A percentile compares a stretch with the other conserved stretches of the same genome.
Conservation (phyloP, 2,113 vertebrate genomes). For the Carassius auratus region DNA sequence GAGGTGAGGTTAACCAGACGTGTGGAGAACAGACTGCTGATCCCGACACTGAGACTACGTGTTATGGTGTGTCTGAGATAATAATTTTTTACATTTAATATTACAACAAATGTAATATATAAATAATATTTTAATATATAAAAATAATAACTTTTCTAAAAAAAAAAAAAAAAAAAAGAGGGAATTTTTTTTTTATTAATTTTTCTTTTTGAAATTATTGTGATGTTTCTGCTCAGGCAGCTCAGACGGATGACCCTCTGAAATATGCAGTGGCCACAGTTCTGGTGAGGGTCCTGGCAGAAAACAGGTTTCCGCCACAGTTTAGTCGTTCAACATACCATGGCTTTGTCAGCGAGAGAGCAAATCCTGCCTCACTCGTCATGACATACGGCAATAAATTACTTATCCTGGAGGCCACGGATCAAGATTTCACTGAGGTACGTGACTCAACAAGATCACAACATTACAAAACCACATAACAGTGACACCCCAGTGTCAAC, state of each 20-base stretch:
- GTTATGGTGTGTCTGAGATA: constrained; percentile 72
- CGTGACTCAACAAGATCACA: constrained; percentile 22
- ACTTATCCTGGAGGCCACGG: constrained; percentile 70
- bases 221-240: constrained; percentile 67
- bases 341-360: constrained; percentile 72
- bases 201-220: constrained; percentile 8
- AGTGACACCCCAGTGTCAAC: neutral
- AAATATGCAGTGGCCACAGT: constrained; percentile 79
- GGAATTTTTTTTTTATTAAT: no score
- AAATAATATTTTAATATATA: neutral
- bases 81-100: neutral
- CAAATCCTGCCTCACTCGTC: constrained; percentile 70
- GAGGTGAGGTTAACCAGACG: constrained; percentile 64
- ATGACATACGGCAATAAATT: constrained; percentile 74
- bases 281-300: constrained; percentile 71
- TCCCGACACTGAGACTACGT: constrained; percentile 67
- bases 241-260: constrained; percentile 77
- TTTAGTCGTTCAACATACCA: constrained; percentile 70
- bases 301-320: constrained; percentile 70
- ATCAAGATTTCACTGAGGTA: constrained; percentile 79
- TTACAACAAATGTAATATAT: no score
- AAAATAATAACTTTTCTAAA: no score
- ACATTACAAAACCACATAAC: neutral
- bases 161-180: no score
- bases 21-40: constrained; percentile 62